Base-by-base conservation (phyloP, 23 tunicate species). In the Trididemnum clinides region DNA sequence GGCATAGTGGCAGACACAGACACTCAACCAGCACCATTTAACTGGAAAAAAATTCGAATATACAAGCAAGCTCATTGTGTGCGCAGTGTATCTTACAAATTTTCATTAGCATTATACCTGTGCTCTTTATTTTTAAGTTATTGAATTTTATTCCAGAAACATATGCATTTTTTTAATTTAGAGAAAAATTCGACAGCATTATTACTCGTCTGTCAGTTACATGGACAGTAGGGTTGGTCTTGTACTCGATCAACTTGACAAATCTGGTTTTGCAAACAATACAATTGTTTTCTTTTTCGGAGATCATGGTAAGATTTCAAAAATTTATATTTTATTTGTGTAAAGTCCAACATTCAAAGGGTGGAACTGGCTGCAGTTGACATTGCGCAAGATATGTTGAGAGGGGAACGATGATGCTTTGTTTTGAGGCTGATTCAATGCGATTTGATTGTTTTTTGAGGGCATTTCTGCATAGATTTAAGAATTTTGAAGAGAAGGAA, bases 101-200 rank as follows among this genome's bases (percentile, higher is more conserved):
- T 10, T 49, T 10, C 10, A 15, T 15, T n/a, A n/a, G n/a, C n/a
- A n/a, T 49, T 10, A 49, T 49, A 10, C 15, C 15, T 10, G 15
- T 10, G 15, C 15, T 49, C 15, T 49, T 15, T 49, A 49, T 49
- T 49, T 49, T 49, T 49, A 10, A 49, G 10, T n/a, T n/a, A n/a
- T n/a, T n/a, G n/a, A 49, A 49, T 10, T 49, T 49, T 10, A 10
- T 49, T 10, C 54, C 54, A 49, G 15, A 49, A 10, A 10, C 15
- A 49, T 49, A 10, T 49, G 15, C 15, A 10, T 49, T 10, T 15
- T 69, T 51, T 5, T 78, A 2, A 51, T 51, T 22, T 37, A 90
- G 93, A 80, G 80, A 83, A 87, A 95, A 62, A 95, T 95, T n/a
- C 92, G 95, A 19, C 96, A 91, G 64, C 96, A 87, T 79, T 95